A percentile compares a stretch with the other conserved stretches of the same genome.
Evolutionary conservation across 2,113 vertebrate genomes (phyloP).

Genomic region (Antennarius striatus): DNA sequence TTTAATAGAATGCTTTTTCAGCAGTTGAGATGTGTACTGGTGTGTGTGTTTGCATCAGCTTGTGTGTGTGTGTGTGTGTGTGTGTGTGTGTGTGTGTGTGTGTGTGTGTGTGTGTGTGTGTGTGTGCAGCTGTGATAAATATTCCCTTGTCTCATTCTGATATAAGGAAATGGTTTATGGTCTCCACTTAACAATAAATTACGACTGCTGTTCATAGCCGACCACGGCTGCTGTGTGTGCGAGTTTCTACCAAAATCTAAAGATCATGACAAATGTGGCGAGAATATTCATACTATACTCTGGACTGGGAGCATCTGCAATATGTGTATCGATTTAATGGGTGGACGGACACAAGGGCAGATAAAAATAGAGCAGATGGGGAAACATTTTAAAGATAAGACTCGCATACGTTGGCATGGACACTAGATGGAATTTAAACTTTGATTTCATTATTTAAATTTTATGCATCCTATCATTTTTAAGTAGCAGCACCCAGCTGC

Average conservation of each 20-base stretch:
- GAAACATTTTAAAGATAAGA: slow-evolving; percentile 31
- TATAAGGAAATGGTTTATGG: slow-evolving; percentile 73
- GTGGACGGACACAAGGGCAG: slow-evolving; percentile 43
- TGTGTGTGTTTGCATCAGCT: background rate
- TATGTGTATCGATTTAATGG: slow-evolving; percentile 58
- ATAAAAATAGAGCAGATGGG: slow-evolving; percentile 34
- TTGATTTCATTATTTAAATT: slow-evolving; percentile 38
- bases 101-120: background rate
- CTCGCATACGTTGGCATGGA: background rate
- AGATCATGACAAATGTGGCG: slow-evolving; percentile 52
- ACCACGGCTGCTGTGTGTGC: slow-evolving; percentile 19
- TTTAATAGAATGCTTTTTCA: slow-evolving; percentile 67
- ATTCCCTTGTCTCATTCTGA: slow-evolving; percentile 54
- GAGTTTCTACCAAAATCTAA: slow-evolving; percentile 34
- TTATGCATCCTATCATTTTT: slow-evolving; percentile 16
- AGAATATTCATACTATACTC: slow-evolving; percentile 54
- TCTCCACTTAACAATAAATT: slow-evolving; percentile 69
- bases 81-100: slow-evolving; percentile 1
- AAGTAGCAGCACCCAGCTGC: background rate
- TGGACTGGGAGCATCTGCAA: slow-evolving; percentile 39
- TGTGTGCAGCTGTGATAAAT: slow-evolving; percentile 55
- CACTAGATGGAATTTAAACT: slow-evolving; percentile 36
- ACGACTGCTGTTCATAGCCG: slow-evolving; percentile 36
- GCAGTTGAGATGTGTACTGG: slow-evolving; percentile 23
- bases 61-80: slow-evolving; percentile 1